phyloP scores from a whole-genome alignment of 1,140 invertebrate genomes.

The Doryteuthis pealeii region DNA sequence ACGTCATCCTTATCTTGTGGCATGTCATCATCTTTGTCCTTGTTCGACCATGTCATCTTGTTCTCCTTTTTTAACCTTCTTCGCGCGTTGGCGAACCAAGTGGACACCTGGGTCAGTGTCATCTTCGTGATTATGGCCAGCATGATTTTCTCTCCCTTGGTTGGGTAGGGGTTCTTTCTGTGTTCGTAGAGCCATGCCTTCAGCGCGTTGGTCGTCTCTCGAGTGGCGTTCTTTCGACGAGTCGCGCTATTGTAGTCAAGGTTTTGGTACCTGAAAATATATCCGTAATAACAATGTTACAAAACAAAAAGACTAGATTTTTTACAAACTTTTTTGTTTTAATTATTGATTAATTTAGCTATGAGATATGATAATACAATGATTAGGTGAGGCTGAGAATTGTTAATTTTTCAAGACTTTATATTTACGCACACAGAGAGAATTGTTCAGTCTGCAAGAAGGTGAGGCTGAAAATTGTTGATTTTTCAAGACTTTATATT shows the following conservation, averaged over 20 bases:
- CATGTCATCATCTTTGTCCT: neutral
- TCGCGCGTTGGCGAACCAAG: slow-evolving; percentile 59
- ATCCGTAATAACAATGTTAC: too few species aligned
- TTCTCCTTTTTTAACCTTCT: slow-evolving; percentile 89
- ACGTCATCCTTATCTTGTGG: neutral
- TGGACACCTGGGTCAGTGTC: slow-evolving; percentile 84
- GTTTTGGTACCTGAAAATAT: slow-evolving; percentile 76
- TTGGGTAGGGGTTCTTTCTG: slow-evolving; percentile 98
- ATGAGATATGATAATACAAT: too few species aligned
- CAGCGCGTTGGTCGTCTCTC: slow-evolving; percentile 91
- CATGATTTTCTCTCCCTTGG: slow-evolving; percentile 98
- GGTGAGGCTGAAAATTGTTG: too few species aligned
- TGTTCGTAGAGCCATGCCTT: slow-evolving; percentile 99
- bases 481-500: too few species aligned
- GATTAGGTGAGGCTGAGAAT: too few species aligned
- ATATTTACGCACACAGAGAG: too few species aligned
- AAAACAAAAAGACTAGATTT: neutral
- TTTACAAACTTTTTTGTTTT: too few species aligned
- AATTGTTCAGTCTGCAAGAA: too few species aligned
- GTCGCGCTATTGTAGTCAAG: slow-evolving; percentile 84
- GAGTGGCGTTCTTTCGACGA: slow-evolving; percentile 88
- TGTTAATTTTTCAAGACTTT: too few species aligned
- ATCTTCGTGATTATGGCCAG: slow-evolving; percentile 98
- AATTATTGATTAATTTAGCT: too few species aligned
- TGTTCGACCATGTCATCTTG: slow-evolving; percentile 92